Conservation (phyloP, 2,888 invertebrate species). For the Tiliacea aurago region DNA sequence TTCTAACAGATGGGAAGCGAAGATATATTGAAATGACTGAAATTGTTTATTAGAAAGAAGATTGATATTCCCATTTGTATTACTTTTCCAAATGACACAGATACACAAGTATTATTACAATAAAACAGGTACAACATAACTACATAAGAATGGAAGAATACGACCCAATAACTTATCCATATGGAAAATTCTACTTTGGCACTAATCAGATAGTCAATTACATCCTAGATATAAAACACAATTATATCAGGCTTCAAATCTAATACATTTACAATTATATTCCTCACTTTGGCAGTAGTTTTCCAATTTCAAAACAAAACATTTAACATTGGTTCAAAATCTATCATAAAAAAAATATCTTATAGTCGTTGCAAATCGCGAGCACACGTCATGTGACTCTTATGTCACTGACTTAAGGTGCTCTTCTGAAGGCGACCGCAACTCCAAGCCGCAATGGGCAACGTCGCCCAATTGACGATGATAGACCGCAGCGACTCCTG, state of each 20-base stretch:
- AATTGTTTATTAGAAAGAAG: background rate
- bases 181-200: slow-evolving; percentile 43
- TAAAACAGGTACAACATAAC: background rate
- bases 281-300: slow-evolving; percentile 49
- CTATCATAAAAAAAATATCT: slow-evolving; percentile 4
- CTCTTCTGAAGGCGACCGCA: background rate
- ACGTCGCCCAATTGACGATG: background rate
- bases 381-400: background rate
- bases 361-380: background rate
- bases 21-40: background rate
- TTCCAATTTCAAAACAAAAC: slow-evolving; percentile 27
- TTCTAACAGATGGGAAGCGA: background rate
- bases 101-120: slow-evolving; percentile 3
- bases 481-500: background rate
- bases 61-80: background rate
- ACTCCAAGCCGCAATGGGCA: no score
- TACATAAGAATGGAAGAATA: slow-evolving; percentile 26
- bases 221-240: slow-evolving; percentile 39
- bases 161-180: slow-evolving; percentile 7
- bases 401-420: background rate
- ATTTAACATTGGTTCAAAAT: slow-evolving; percentile 21
- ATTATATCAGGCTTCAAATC: slow-evolving; percentile 53
- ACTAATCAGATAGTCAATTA: slow-evolving; percentile 41
- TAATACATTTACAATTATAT: slow-evolving; percentile 40
- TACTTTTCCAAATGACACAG: background rate